These are phyloP conservation scores for Pyrrhia umbra DNA, from an alignment of 2,888 invertebrate genomes.

Conservation along the genomic window DNA sequence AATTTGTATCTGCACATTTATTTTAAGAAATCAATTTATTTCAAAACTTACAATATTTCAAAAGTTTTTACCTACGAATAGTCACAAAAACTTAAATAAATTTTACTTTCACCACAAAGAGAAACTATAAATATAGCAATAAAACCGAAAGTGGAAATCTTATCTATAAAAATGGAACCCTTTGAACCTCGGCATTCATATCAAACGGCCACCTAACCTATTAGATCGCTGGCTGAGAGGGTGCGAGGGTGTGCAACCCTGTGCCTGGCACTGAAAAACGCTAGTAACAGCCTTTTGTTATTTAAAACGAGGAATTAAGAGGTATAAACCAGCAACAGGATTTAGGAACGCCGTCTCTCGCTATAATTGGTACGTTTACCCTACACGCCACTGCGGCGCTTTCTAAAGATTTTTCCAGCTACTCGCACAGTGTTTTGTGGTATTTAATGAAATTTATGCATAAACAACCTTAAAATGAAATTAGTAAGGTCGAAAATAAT, in stretches of 20 bases:
- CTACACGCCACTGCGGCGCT: slow-evolving; percentile 59
- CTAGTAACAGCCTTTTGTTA: slow-evolving; percentile 82
- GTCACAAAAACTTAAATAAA: slow-evolving; percentile 23
- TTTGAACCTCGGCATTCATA: slow-evolving; percentile 58
- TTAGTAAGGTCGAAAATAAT: slow-evolving; percentile 35
- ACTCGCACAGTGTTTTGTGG: slow-evolving; percentile 52
- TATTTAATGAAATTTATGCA: slow-evolving; percentile 25
- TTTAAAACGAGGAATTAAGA: slow-evolving; percentile 83
- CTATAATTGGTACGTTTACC: slow-evolving; percentile 73
- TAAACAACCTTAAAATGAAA: slow-evolving; percentile 20
- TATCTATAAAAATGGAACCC: slow-evolving; percentile 59
- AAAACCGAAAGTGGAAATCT: slow-evolving; percentile 58
- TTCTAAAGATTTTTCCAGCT: slow-evolving; percentile 55
- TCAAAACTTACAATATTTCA: slow-evolving; percentile 10
- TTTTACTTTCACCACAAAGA: slow-evolving; percentile 11
- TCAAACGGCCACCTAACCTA: slow-evolving; percentile 70
- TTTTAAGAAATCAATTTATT: slow-evolving; percentile 2
- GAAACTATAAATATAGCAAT: slow-evolving; percentile 52
- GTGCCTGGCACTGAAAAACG: slow-evolving; percentile 82
- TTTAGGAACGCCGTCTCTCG: slow-evolving; percentile 64
- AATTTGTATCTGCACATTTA: not conserved
- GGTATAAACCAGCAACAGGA: slow-evolving; percentile 62
- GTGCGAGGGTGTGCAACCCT: slow-evolving; percentile 72
- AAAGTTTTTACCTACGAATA: slow-evolving; percentile 7
- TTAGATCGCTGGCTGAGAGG: slow-evolving; percentile 72